phyloP scores from a whole-genome alignment of 2,113 vertebrate genomes.

The Emydura subglobosa region DNA sequence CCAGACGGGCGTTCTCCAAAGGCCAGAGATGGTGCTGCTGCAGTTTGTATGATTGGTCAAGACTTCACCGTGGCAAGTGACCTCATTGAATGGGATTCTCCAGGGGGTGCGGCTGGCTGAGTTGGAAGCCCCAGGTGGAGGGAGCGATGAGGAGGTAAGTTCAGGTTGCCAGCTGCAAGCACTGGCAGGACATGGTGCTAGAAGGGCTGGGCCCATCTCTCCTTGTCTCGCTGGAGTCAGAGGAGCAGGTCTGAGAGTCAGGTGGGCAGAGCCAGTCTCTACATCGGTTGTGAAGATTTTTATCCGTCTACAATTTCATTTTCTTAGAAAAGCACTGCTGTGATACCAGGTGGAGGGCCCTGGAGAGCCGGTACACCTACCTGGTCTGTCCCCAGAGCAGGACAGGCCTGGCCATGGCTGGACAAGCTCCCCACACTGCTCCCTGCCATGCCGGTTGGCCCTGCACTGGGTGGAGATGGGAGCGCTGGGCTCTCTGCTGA shows the following conservation, averaged over 20 bases:
- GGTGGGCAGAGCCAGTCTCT: no score
- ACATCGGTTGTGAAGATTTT: no score
- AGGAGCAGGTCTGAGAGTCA: no score
- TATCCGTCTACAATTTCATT: no score
- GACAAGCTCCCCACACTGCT: neutral
- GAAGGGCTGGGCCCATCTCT: no score
- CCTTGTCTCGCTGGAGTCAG: neutral
- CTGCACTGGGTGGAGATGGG: neutral
- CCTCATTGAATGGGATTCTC: accelerated
- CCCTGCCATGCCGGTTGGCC: neutral
- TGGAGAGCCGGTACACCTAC: neutral
- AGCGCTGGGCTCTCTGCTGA: neutral
- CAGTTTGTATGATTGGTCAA: neutral
- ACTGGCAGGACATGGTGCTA: no score
- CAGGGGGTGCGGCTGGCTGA: neutral
- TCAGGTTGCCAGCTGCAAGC: neutral
- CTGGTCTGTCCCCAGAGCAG: neutral
- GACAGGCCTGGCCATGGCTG: neutral
- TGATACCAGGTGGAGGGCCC: neutral
- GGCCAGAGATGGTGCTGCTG: accelerated
- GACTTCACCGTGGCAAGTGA: neutral
- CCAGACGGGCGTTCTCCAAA: neutral
- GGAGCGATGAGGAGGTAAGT: neutral
- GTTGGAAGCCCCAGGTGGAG: neutral
- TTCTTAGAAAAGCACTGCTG: no score